Evolutionary conservation across 1,140 invertebrate species (phyloP), one percentile per base, ranked within the genome.

Genomic region (Oedothorax gibbosus): DNA sequence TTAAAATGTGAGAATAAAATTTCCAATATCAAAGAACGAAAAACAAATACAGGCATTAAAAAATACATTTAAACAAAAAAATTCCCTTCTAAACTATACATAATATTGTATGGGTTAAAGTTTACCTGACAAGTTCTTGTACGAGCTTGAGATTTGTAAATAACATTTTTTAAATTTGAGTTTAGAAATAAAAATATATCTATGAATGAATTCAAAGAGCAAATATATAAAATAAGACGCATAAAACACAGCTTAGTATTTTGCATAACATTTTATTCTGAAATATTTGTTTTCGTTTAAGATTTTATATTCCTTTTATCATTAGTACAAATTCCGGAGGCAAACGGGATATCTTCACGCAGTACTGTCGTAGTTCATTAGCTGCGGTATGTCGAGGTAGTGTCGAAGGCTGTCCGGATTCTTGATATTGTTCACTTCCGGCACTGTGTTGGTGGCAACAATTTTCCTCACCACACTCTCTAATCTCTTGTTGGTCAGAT

Each of bases 401-500:
- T 71, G 14, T 62, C 60, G 57, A 7, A 81, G 35, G 49, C 66
- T 60, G 15, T 81, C 66, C 18, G 79, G 79, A 71, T 81, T 81
- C 21, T 15, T 71, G 7, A 81, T 62, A 18, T 81, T 81, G 12
- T 8, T 71, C 7, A 60, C 68, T 62, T 62, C 20, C n/a, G 79
- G 79, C 14, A 81, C 62, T 5, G 7, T 7, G 49, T 81, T 81
- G n/a, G 79, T 91, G 66, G 90, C 89, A 1, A 93, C 89, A 14
- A 92, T 90, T 85, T 91, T 89, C 71, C 92, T 89, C 4, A 93
- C 91, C 53, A 92, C 92, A n/a, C 93, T 89, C 88, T 93, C 92
- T 21, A 93, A 92, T 87, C 93, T 93, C 88, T 93, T 93, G 10
- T 92, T 92, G 88, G 90, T 92, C 35, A 92, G 90, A 66, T 92